Base-by-base conservation (phyloP, 1,140 invertebrate species). In the Pachyrhynchus sulphureomaculatus region DNA sequence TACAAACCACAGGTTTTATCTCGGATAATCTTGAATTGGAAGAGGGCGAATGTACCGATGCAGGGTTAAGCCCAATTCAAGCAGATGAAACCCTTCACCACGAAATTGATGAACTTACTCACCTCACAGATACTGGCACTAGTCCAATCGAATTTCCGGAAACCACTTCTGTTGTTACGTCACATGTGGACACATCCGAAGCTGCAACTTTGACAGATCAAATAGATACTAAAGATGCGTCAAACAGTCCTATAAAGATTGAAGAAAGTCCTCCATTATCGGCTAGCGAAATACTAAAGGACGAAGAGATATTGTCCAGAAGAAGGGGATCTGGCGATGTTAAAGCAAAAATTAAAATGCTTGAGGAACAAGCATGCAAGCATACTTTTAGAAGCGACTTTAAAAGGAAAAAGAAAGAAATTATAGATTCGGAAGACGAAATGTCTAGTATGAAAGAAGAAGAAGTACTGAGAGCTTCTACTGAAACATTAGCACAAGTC, bases 41-140 rank as follows among this genome's bases (percentile, higher is more conserved):
- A 72, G 80, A 82, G 65, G 71, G 70, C 13, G 80, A 82, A 72
- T 70, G 80, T 18, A 82, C 81, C 10, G 81, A 83, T 71, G 80
- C 80, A 10, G 80, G 78, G 6, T 64, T 82, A 33, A 82, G 80
- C 68, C 80, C 81, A 20, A 82, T 82, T 21, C 79, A 80, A 71
- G 71, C 76, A 4, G 80, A 82, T 67, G 79, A 80, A 42, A 69
- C 71, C 21, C 52, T 65, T 12, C 65, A 74, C 26, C 68, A 71
- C 23, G 72, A 73, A 48, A 59, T 69, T 26, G 74, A 79, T 49
- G 73, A 76, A 24, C 65, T 71, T 4, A 66, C 66, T 10, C 72
- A 79, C 20, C 78, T 69, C 61, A 76, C 71, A 17, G 79, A 81
- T 58, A 74, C 72, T 10, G 79, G 73, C 5, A 78, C 76, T 41